Percentiles rank a stretch among this genome's conserved stretches.
phyloP scores from a whole-genome alignment of 2,113 vertebrate species.

The Apeltes quadracus region DNA sequence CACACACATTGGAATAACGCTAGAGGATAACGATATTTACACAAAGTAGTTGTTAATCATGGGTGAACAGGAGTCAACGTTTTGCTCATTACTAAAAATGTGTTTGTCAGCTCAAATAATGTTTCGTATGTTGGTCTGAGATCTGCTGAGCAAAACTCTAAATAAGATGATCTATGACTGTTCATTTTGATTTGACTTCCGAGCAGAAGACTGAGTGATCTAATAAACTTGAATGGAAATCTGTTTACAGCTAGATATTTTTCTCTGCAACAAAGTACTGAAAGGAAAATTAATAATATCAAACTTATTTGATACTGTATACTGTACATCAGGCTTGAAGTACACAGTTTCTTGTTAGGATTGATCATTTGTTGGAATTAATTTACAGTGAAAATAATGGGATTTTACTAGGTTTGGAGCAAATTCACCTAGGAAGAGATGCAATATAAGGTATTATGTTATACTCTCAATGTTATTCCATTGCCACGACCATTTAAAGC shows the following conservation, averaged over 20 bases:
- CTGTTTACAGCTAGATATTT: constrained; percentile 2
- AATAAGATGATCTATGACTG: constrained; percentile 15
- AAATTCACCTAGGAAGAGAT: background rate
- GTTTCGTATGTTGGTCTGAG: constrained; percentile 4
- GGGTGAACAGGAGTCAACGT: constrained; percentile 2
- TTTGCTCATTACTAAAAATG: background rate
- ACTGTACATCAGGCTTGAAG: background rate
- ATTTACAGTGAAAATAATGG: background rate
- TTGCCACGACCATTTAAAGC: background rate
- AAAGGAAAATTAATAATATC: background rate
- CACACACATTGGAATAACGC: background rate
- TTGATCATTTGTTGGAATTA: background rate
- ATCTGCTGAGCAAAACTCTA: background rate
- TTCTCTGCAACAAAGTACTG: background rate
- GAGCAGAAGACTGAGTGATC: constrained; percentile 11
- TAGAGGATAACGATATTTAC: background rate
- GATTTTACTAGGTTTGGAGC: background rate
- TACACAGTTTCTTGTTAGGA: background rate
- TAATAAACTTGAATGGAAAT: constrained; percentile 22
- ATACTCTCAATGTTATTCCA: background rate
- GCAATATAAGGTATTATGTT: background rate
- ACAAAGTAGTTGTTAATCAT: background rate
- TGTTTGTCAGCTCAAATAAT: background rate
- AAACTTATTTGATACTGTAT: background rate
- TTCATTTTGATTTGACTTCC: constrained; percentile 18